Conservation (phyloP, 2,113 vertebrate species). For the Ivindomyrus marchei region DNA sequence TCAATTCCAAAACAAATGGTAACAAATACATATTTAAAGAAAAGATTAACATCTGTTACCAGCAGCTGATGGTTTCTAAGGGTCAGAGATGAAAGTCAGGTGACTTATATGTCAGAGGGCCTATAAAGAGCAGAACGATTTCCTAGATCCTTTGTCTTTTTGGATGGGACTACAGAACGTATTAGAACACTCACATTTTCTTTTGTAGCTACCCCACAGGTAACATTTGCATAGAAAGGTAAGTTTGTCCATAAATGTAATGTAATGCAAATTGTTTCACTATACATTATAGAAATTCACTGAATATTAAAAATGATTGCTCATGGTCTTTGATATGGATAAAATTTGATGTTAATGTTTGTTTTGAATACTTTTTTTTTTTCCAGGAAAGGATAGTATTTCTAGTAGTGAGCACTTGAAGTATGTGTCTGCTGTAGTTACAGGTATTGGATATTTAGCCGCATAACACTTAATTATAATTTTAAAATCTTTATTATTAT, state of each 20-base stretch:
- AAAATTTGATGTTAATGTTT: neutral
- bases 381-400: neutral
- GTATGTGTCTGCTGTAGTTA: neutral
- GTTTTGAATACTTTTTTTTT: neutral
- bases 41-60: neutral
- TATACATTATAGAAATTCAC: neutral
- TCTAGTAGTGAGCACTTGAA: neutral
- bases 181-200: neutral
- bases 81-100: neutral
- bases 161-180: neutral
- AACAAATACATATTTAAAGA: neutral
- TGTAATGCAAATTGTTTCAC: neutral
- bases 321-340: neutral
- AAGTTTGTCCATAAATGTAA: neutral
- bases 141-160: neutral
- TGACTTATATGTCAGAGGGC: neutral
- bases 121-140: neutral
- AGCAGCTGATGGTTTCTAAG: neutral
- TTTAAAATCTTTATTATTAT: neutral
- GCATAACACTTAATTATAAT: neutral
- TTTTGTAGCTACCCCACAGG: neutral
- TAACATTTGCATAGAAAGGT: neutral
- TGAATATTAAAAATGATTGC: neutral
- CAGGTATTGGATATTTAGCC: neutral
- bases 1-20: neutral